Percentiles rank a stretch among this genome's conserved stretches.
Conservation (phyloP, 2,113 vertebrate genomes). For the Mustela lutreola region DNA sequence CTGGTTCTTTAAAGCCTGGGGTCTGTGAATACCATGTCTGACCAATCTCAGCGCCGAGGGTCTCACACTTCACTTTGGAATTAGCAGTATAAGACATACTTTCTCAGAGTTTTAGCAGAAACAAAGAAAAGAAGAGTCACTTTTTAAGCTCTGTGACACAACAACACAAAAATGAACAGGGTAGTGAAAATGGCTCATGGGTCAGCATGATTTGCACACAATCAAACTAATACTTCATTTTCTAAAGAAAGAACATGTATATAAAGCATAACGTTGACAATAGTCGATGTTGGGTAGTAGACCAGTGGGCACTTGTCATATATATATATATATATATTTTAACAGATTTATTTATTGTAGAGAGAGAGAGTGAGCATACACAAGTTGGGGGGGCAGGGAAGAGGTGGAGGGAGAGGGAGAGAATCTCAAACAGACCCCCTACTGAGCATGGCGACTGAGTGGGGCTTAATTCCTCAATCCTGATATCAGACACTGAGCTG, state of each 20-base stretch:
- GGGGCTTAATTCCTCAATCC: neutral
- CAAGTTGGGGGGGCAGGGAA: no score
- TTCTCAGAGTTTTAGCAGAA: neutral
- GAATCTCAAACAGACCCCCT: no score
- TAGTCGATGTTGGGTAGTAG: neutral
- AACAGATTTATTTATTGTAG: neutral
- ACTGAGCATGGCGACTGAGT: neutral
- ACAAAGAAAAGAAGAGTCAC: neutral
- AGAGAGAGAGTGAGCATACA: neutral
- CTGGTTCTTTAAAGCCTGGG: neutral
- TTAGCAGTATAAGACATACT: neutral
- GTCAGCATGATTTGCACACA: neutral
- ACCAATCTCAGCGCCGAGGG: neutral
- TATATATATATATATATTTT: no score
- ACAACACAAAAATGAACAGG: neutral
- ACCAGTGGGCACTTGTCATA: neutral
- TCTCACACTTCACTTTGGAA: neutral
- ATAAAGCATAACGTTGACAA: neutral
- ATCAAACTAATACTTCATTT: neutral
- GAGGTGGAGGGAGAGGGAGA: neutral
- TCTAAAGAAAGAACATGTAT: neutral
- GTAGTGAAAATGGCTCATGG: neutral
- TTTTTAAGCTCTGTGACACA: neutral
- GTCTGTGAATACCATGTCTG: neutral
- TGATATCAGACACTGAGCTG: neutral